phyloP scores from a whole-genome alignment of 2,797 vertebrate genomes.

The Danionella dracula region DNA sequence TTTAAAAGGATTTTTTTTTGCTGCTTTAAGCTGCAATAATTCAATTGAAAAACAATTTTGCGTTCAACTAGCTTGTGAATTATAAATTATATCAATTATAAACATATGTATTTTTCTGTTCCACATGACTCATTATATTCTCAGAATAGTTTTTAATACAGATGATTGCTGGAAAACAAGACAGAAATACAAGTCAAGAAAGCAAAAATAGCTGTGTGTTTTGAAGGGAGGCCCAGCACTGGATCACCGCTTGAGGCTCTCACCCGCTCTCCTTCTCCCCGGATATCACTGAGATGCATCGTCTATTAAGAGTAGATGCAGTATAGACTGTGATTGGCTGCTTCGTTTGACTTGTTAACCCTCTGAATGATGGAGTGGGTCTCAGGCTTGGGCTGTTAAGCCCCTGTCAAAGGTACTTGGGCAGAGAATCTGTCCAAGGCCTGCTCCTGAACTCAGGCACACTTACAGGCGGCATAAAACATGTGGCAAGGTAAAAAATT shows the following conservation, averaged over 20 bases:
- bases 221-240: conserved; percentile 62
- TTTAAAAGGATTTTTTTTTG: too few relatives aligned
- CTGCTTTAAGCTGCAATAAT: too few relatives aligned
- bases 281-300: conserved; percentile 37
- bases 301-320: conserved; percentile 50
- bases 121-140: too few relatives aligned
- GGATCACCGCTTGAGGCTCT: conserved; percentile 58
- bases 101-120: too few relatives aligned
- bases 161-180: background rate
- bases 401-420: conserved; percentile 67
- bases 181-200: background rate
- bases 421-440: conserved; percentile 34
- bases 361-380: conserved; percentile 58
- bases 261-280: conserved; percentile 46
- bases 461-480: conserved; percentile 59
- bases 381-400: conserved; percentile 70
- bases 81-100: too few relatives aligned
- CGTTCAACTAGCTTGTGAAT: too few relatives aligned
- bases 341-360: conserved; percentile 45
- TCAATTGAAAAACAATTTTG: too few relatives aligned
- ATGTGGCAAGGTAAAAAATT: conserved; percentile 64
- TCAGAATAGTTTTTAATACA: too few relatives aligned
- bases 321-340: conserved; percentile 53
- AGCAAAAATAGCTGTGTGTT: conserved; percentile 6
- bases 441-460: conserved; percentile 41